phyloP scores from a whole-genome alignment of 2,797 vertebrate genomes.

The Neomorphus geoffroyi region DNA sequence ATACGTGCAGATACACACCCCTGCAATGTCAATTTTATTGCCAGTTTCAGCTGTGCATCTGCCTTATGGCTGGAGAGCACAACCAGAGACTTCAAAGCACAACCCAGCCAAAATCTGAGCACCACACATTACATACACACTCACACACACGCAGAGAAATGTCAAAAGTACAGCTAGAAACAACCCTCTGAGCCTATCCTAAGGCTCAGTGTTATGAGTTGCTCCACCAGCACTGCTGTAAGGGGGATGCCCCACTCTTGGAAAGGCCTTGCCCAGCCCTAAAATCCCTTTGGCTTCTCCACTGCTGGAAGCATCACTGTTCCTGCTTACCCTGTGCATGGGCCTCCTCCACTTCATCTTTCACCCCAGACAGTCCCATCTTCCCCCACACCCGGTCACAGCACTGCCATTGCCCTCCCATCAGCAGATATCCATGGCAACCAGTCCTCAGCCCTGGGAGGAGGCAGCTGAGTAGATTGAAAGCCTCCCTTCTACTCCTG shows the following conservation, averaged over 20 bases:
- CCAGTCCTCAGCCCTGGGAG: conserved; percentile 89
- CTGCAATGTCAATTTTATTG: not conserved
- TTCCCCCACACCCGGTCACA: conserved; percentile 72
- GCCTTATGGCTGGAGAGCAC: not conserved
- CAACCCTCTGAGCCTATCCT: not conserved
- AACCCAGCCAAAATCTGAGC: not conserved
- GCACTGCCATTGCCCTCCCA: conserved; percentile 88
- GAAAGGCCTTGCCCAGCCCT: conserved; percentile 29
- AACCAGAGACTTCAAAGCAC: conserved; percentile 2
- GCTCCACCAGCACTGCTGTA: not conserved
- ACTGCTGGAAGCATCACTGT: conserved; percentile 62
- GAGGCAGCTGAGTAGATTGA: conserved; percentile 83
- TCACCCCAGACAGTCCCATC: conserved; percentile 80
- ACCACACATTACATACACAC: too few species aligned
- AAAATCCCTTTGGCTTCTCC: conserved; percentile 43
- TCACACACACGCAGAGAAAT: not conserved
- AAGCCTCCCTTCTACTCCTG: conserved; percentile 90
- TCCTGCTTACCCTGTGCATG: conserved; percentile 74
- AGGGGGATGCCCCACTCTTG: not conserved
- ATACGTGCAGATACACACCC: not conserved
- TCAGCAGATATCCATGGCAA: conserved; percentile 98
- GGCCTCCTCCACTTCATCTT: conserved; percentile 77
- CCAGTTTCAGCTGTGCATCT: not conserved
- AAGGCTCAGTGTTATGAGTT: not conserved
- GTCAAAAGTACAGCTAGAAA: not conserved